Base-by-base conservation (phyloP, 2,797 vertebrate species). In the Somateria mollissima region DNA sequence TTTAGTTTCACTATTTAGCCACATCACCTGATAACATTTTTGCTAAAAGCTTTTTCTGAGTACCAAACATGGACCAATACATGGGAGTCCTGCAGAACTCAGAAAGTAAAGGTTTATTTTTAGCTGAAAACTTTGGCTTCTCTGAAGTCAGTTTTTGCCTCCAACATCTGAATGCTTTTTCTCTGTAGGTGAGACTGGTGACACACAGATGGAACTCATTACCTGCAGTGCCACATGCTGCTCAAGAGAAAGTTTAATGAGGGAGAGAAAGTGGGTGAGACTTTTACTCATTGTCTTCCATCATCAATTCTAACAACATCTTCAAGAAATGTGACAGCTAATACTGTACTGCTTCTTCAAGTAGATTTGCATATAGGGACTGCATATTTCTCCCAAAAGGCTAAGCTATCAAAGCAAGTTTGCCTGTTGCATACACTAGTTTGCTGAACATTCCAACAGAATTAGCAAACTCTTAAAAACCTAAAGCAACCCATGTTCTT, bases 161-260 rank as follows among this genome's bases (percentile, higher is more conserved):
- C 58, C 91, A 90, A 90, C 27, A 93, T 89, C 76, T 90, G 78
- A 94, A 80, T 87, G 61, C 15, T 90, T 71, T 95, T 95, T 94
- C 85, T 96, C 85, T 90, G 27, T 85, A 91, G 85, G 75, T 89
- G 66, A 96, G 81, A 60, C 54, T 81, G 39, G 78, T 96, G 92
- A 95, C 93, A 94, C 62, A 72, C 72, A 95, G 76, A 91, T 87
- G 71, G 92, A 97, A 91, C 84, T 96, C 94, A 95, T 94, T 97
- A 89, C 62, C 90, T 93, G 81, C 41, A 49, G 41, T 70, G 69
- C 84, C 83, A 95, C 76, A 94, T 19, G 64, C 58, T 92, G 80
- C 83, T 93, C 57, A 81, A 82, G 51, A 89, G 69, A 45, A 97
- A 95, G 78, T 96, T 96, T 96, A 94, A 94, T 79, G 73, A 97